Conservation (phyloP, 2,797 vertebrate genomes). For the Antennarius maculatus region DNA sequence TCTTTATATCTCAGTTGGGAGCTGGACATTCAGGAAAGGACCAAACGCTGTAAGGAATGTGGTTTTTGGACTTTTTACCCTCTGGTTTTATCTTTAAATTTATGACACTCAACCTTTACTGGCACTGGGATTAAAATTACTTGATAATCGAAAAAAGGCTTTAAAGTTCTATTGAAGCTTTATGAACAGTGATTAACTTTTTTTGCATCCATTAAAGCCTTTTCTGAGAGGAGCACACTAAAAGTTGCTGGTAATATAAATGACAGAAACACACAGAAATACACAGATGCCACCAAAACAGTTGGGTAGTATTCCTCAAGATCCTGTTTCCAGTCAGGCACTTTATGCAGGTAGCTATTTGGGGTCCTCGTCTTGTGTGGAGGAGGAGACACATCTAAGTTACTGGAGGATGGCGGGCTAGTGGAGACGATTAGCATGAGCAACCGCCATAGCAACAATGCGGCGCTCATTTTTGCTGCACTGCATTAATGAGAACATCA, state of each 20-base stretch:
- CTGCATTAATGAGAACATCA: constrained; percentile 55
- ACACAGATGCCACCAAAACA: not conserved
- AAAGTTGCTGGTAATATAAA: not conserved
- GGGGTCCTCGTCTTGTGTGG: constrained; percentile 49
- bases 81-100: not conserved
- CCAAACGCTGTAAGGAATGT: constrained; percentile 4
- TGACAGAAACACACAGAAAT: not conserved
- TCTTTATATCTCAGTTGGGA: constrained; percentile 28
- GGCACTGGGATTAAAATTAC: not conserved
- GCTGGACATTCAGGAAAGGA: constrained; percentile 5
- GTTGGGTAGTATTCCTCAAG: not conserved
- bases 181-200: not conserved
- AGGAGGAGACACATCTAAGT: constrained; percentile 30
- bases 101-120: not conserved
- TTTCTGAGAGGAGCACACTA: not conserved
- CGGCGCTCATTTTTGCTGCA: constrained; percentile 40
- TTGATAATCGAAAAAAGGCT: not conserved
- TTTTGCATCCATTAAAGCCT: not conserved
- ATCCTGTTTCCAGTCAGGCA: constrained; percentile 47
- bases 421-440: constrained; percentile 55
- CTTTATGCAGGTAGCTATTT: constrained; percentile 46
- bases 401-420: constrained; percentile 40
- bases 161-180: not conserved
- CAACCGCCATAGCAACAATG: constrained; percentile 31
- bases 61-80: not conserved